Evolutionary conservation across 2,888 invertebrate genomes (phyloP), one percentile per base, ranked within the genome.

Genomic region (Callimorpha dominula): DNA sequence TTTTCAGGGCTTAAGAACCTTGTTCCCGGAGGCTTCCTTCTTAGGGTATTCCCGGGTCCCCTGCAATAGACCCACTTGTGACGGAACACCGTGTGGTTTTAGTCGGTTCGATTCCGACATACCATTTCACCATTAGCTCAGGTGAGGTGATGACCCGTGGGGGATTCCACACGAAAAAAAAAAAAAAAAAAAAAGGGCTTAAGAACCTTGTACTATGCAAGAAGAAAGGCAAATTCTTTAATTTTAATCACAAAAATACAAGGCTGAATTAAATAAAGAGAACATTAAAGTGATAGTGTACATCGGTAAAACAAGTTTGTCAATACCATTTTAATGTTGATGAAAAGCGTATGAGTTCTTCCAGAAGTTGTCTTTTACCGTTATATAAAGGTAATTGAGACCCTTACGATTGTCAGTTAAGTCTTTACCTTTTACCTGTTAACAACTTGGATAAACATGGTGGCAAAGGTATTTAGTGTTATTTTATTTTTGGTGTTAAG

Each of bases 391-490:
- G 31, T 49, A 49, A 15, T 15, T 50, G 49, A 31, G 15, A 17
- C 43, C 7, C 65, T 65, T 4, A 31, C 15, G 0, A 14, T 49
- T 65, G 49, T 31, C 49, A 65, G 46, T 65, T 20, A 65, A 50
- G 12, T 15, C 31, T 65, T 65, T 14, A 14, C 49, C 1, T 50
- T 31, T 14, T 14, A 49, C 49, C 5, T 65, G 31, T 15, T 65
- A 31, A 65, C 65, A 65, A 65, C 65, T 49, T 49, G 9, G 15
- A 50, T 31, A 50, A 50, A 11, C 65, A 65, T 65, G 49, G 31
- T 49, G 6, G 31, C 31, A 31, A 65, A 65, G 65, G 65, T 65
- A 65, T 15, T 49, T 65, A 31, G 49, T 11, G 5, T 31, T 12
- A 49, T 65, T 49, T 49, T 31, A 50, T 14, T 11, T 9, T n/a